Evolutionary conservation across 2,113 vertebrate genomes (phyloP).

Genomic region (Thalassarche chlororhynchos): DNA sequence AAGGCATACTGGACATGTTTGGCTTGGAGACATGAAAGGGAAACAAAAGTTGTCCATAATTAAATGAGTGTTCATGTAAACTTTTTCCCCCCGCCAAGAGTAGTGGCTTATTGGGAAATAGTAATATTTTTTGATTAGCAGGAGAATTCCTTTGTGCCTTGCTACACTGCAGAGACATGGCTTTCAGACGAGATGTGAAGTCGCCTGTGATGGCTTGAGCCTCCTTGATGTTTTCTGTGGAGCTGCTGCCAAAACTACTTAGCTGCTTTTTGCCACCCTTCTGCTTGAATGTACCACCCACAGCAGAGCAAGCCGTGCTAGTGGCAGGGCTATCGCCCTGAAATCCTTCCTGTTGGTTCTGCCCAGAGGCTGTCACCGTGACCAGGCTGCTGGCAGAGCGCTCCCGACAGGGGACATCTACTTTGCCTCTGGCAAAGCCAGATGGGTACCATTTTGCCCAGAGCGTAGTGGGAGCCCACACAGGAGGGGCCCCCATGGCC

Average conservation of each 20-base stretch:
- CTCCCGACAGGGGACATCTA: not conserved
- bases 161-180: not conserved
- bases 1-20: not conserved
- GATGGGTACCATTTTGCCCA: fast-evolving
- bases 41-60: not conserved
- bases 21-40: not conserved
- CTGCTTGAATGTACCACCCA: not conserved
- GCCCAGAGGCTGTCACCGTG: not conserved
- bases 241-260: not conserved
- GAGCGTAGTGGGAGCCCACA: fast-evolving
- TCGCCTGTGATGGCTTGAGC: not conserved
- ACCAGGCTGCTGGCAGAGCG: not conserved
- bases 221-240: not conserved
- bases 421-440: not conserved
- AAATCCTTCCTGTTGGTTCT: not conserved
- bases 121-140: not conserved
- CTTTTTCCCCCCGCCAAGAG: fast-evolving
- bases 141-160: not conserved
- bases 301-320: not conserved
- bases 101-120: not conserved
- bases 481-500: not conserved
- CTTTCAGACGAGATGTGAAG: not conserved
- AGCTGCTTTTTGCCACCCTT: not conserved
- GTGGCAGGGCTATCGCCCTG: not conserved
- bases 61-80: not conserved